Evolutionary conservation across 2,888 invertebrate genomes (phyloP).

Genomic region (Caenorhabditis zanzibari): DNA sequence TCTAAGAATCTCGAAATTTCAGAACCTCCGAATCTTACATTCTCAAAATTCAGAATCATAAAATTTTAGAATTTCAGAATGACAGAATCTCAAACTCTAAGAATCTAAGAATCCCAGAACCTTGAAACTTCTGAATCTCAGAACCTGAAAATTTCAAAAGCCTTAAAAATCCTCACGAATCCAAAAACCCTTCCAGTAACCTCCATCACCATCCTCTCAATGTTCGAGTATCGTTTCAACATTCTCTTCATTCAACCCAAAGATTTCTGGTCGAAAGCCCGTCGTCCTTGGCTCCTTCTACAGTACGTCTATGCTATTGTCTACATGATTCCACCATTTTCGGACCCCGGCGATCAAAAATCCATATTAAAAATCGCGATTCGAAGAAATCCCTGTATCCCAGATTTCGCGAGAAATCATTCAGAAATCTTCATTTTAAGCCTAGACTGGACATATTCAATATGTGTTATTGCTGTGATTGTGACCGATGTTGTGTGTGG

Average conservation of each 20-base stretch:
- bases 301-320: constrained; percentile 31
- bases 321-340: constrained; percentile 43
- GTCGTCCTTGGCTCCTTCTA: constrained; percentile 15
- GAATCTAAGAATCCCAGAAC: too few relatives aligned
- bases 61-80: neutral
- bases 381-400: constrained; percentile 13
- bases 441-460: constrained; percentile 25
- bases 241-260: constrained; percentile 15
- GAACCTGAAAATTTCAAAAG: too few relatives aligned
- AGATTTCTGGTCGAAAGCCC: constrained; percentile 19
- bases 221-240: constrained; percentile 43
- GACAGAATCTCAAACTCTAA: too few relatives aligned
- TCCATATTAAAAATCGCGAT: neutral
- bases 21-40: neutral
- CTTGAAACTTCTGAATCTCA: neutral
- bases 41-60: neutral
- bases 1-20: neutral
- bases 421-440: constrained; percentile 28
- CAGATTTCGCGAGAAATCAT: neutral
- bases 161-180: too few relatives aligned
- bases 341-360: neutral
- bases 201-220: constrained; percentile 36
- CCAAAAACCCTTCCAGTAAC: constrained; percentile 14
- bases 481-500: neutral
- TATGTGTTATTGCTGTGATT: neutral